Evolutionary conservation across 2,113 vertebrate genomes (phyloP).

Genomic region (Marcusenius ussheri): DNA sequence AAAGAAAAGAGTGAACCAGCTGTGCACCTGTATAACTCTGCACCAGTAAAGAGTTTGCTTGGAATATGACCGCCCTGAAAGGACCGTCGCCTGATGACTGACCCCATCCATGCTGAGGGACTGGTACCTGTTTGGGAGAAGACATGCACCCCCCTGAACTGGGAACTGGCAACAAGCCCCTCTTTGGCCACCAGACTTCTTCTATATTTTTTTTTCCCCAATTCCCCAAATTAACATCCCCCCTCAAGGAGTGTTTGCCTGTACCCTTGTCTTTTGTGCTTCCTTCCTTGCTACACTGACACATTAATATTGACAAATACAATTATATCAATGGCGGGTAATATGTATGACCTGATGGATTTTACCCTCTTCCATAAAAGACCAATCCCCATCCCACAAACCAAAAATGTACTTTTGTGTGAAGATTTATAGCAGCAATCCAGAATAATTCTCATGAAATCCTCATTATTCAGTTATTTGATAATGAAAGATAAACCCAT

Average conservation of each 20-base stretch:
- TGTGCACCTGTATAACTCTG: background rate
- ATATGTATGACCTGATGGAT: background rate
- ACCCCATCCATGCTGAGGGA: background rate
- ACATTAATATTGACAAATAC: background rate
- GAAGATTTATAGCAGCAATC: background rate
- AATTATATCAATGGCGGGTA: background rate
- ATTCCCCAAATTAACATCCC: background rate
- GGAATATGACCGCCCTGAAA: background rate
- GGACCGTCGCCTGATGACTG: background rate
- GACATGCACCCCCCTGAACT: background rate
- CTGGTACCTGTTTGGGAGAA: background rate
- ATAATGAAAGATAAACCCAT: slow-evolving; percentile 5
- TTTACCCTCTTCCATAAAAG: background rate
- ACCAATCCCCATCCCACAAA: background rate
- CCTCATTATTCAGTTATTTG: background rate
- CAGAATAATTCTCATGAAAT: background rate
- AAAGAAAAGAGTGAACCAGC: background rate
- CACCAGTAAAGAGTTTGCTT: background rate
- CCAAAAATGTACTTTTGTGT: background rate
- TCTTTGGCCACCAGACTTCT: background rate
- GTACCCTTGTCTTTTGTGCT: background rate
- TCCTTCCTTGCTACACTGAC: background rate
- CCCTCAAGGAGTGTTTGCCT: background rate
- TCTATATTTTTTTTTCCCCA: background rate
- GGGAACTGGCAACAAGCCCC: background rate